phyloP scores from a whole-genome alignment of 2,113 vertebrate species.

The Smithornis capensis region DNA sequence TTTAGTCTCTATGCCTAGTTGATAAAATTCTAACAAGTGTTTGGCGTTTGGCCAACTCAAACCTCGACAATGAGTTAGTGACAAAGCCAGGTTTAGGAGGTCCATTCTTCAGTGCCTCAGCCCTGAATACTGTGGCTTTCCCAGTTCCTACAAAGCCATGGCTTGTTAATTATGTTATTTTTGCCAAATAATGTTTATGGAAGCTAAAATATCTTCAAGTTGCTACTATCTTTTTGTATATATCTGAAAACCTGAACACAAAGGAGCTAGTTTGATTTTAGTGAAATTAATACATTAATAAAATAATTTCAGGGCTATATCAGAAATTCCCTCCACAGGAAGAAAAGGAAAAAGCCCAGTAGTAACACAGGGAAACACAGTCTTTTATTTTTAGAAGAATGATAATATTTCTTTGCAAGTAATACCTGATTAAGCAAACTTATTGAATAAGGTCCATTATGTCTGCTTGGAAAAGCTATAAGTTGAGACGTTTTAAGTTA shows the following conservation, averaged over 20 bases:
- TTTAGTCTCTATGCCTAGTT: too few species aligned
- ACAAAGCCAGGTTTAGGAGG: not conserved
- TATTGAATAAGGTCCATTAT: slow-evolving; percentile 64
- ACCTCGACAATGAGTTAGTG: not conserved
- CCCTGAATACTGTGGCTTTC: not conserved
- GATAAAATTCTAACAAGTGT: too few species aligned
- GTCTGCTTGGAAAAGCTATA: slow-evolving; percentile 43
- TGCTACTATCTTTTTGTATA: not conserved
- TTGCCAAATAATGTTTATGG: not conserved
- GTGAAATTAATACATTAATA: not conserved
- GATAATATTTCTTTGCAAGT: slow-evolving; percentile 29
- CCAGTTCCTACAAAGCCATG: not conserved
- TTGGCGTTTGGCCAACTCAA: too few species aligned
- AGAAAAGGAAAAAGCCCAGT: not conserved
- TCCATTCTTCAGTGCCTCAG: not conserved
- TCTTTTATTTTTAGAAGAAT: slow-evolving; percentile 30
- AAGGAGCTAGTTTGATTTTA: not conserved
- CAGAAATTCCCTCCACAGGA: not conserved
- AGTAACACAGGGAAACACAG: not conserved
- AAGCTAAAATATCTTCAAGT: not conserved
- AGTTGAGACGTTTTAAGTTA: slow-evolving; percentile 56
- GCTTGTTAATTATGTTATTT: not conserved
- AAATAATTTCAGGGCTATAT: not conserved
- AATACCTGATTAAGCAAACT: slow-evolving; percentile 60
- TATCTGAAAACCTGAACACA: not conserved